Conservation (phyloP, 2,797 vertebrate species). For the Phylloscopus collybita region DNA sequence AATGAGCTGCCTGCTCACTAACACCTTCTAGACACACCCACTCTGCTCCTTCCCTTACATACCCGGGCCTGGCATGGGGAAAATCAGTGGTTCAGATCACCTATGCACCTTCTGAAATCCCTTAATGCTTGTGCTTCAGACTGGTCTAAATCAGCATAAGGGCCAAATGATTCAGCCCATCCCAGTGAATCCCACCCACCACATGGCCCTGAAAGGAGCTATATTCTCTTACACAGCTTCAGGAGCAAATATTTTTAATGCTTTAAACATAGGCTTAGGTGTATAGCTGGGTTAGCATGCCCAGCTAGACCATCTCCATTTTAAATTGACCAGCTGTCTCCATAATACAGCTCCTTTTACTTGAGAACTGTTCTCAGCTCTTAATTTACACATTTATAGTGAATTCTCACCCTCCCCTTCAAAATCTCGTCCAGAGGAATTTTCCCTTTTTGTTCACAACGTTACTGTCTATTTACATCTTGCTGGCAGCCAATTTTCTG, state of each 20-base stretch:
- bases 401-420: background rate
- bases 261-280: background rate
- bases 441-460: background rate
- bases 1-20: background rate
- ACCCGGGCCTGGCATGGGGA: background rate
- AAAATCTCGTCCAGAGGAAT: background rate
- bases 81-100: background rate
- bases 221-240: background rate
- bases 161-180: background rate
- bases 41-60: background rate
- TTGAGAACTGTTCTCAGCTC: background rate
- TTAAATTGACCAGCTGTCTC: background rate
- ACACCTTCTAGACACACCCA: background rate
- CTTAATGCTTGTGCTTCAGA: background rate
- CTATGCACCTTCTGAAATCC: background rate
- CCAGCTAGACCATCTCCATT: background rate
- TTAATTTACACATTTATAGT: background rate
- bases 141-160: background rate
- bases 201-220: background rate
- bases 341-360: background rate
- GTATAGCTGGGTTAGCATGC: background rate
- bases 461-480: background rate
- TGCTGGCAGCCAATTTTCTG: background rate
- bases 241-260: background rate
- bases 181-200: background rate